Conservation (phyloP, 2,113 vertebrate species). For the Cyanoramphus novaezelandiae region DNA sequence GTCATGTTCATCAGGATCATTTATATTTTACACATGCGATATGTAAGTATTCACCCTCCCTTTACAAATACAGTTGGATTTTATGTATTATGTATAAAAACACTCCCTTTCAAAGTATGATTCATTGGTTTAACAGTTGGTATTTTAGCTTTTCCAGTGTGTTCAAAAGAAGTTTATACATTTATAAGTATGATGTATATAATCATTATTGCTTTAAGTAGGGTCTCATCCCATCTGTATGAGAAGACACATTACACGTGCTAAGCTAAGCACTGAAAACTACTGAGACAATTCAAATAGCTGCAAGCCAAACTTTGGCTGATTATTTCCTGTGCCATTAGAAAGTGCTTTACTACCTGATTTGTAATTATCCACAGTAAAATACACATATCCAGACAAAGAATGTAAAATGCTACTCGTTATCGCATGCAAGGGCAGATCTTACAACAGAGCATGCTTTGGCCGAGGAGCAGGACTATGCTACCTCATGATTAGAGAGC, state of each 20-base stretch:
- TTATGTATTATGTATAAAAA: constrained; percentile 38
- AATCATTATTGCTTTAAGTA: constrained; percentile 44
- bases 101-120: constrained; percentile 32
- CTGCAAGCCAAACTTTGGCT: not conserved
- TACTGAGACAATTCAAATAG: not conserved
- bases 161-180: constrained; percentile 58
- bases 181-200: constrained; percentile 58
- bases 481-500: not conserved
- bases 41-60: constrained; percentile 49
- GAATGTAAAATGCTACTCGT: not conserved
- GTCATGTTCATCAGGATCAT: constrained; percentile 28
- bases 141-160: constrained; percentile 56
- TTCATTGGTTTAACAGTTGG: constrained; percentile 56
- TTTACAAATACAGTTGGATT: constrained; percentile 53
- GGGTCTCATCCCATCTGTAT: not conserved
- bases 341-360: not conserved
- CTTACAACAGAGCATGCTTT: not conserved
- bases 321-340: not conserved
- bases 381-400: not conserved
- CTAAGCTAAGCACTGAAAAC: not conserved
- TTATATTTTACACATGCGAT: constrained; percentile 48
- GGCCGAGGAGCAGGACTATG: not conserved
- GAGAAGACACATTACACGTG: not conserved
- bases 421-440: not conserved
- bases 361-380: not conserved